Conservation (phyloP, 2,113 vertebrate species). For the Lycocorax pyrrhopterus region DNA sequence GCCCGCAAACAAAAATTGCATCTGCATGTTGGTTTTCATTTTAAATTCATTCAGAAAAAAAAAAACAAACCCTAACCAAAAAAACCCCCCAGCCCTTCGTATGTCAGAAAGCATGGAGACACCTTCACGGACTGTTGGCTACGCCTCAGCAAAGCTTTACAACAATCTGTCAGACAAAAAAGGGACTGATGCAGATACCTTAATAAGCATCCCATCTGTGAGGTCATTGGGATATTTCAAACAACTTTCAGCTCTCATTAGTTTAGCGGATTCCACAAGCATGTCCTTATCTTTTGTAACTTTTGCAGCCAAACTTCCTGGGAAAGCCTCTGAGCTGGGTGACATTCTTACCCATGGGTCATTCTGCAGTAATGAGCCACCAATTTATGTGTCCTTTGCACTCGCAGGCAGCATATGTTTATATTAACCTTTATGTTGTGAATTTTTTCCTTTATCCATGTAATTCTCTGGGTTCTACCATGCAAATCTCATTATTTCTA, state of each 20-base stretch:
- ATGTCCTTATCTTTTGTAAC: slow-evolving; percentile 78
- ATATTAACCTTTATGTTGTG: slow-evolving; percentile 76
- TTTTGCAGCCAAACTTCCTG: slow-evolving; percentile 80
- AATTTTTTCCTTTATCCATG: slow-evolving; percentile 68
- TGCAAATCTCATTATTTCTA: slow-evolving; percentile 82
- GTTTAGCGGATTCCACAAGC: slow-evolving; percentile 73
- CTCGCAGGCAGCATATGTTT: slow-evolving; percentile 72
- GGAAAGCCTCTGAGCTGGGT: slow-evolving; percentile 76
- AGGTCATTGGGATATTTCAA: slow-evolving; percentile 86
- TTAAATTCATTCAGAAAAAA: slow-evolving; percentile 68
- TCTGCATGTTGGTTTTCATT: slow-evolving; percentile 63
- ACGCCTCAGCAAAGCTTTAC: slow-evolving; percentile 81
- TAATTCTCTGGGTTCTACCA: slow-evolving; percentile 71
- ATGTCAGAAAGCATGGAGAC: slow-evolving; percentile 86
- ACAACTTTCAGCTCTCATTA: slow-evolving; percentile 87
- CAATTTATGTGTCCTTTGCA: slow-evolving; percentile 69
- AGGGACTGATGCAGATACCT: slow-evolving; percentile 78
- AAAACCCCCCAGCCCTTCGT: slow-evolving; percentile 54
- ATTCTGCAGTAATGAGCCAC: slow-evolving; percentile 82
- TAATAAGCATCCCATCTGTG: slow-evolving; percentile 85
- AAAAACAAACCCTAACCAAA: background rate
- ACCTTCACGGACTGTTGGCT: slow-evolving; percentile 96
- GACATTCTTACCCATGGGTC: slow-evolving; percentile 80
- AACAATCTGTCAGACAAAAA: slow-evolving; percentile 82
- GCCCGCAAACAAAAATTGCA: slow-evolving; percentile 68